These are phyloP conservation scores for Macrosteles quadrilineatus DNA, from an alignment of 1,140 invertebrate species.

Conservation along the genomic window DNA sequence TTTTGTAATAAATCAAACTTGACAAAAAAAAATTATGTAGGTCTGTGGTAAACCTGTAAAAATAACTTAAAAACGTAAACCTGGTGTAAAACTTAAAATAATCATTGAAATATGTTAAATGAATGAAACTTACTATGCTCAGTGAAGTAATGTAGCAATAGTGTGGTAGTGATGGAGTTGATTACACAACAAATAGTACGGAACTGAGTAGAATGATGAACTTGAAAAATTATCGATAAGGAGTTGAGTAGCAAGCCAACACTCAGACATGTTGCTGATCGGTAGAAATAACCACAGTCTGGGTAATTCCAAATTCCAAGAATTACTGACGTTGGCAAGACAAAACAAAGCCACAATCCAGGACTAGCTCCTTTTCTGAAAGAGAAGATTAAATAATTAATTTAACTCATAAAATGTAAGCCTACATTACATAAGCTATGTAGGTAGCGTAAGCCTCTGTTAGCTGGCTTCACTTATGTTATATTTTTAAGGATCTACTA, in stretches of 20 bases:
- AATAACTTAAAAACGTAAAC: no score
- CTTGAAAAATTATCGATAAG: slow-evolving; percentile 29
- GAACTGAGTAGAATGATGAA: slow-evolving; percentile 23
- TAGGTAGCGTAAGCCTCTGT: not conserved
- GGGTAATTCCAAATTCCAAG: slow-evolving; percentile 14
- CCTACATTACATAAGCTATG: not conserved
- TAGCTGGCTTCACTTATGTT: not conserved
- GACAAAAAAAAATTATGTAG: no score
- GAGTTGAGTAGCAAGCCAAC: slow-evolving; percentile 36
- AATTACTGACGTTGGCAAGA: slow-evolving; percentile 54
- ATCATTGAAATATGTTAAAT: no score
- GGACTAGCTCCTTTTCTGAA: slow-evolving; percentile 53
- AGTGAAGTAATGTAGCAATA: slow-evolving; percentile 50
- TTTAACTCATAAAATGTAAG: not conserved
- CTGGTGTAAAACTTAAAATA: no score
- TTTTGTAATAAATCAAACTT: no score
- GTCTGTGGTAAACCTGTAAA: no score
- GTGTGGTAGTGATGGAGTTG: slow-evolving; percentile 40
- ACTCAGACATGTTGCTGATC: slow-evolving; percentile 33
- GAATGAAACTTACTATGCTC: slow-evolving; percentile 49
- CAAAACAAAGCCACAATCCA: slow-evolving; percentile 58
- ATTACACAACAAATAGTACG: slow-evolving; percentile 31
- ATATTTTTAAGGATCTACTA: no score
- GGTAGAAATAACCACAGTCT: slow-evolving; percentile 33
- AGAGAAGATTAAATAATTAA: slow-evolving; percentile 34